These are phyloP conservation scores for Tachuris rubrigastra DNA, from an alignment of 2,113 vertebrate genomes.

Conservation along the genomic window DNA sequence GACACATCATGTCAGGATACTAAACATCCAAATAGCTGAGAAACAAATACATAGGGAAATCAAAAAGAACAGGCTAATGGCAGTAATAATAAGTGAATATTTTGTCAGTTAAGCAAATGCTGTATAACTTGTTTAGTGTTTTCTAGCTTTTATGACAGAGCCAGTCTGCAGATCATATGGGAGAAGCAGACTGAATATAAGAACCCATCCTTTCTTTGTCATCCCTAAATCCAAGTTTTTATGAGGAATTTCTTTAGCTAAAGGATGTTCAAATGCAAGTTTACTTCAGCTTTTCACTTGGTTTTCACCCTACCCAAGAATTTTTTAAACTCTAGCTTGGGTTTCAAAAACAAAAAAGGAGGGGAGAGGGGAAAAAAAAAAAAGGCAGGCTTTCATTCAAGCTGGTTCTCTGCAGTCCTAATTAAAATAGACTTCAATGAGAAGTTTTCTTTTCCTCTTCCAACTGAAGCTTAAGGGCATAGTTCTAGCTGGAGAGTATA, in stretches of 20 bases:
- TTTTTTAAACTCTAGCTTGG: constrained; percentile 48
- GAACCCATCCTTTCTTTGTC: constrained; percentile 62
- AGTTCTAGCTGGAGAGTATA: constrained; percentile 68
- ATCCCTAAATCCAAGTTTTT: constrained; percentile 53
- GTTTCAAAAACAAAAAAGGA: constrained; percentile 6
- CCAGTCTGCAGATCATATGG: constrained; percentile 70
- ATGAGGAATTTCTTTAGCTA: constrained; percentile 25
- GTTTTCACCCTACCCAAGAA: constrained; percentile 34
- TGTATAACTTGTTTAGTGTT: constrained; percentile 66
- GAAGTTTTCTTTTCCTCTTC: constrained; percentile 69
- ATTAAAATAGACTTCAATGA: constrained; percentile 76
- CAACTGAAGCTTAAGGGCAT: constrained; percentile 70
- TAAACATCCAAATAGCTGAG: constrained; percentile 46
- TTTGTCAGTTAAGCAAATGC: constrained; percentile 65
- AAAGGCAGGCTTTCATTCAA: constrained; percentile 4
- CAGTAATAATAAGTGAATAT: constrained; percentile 68
- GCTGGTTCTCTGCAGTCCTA: constrained; percentile 69
- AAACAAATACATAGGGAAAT: constrained; percentile 65
- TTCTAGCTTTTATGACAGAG: constrained; percentile 65
- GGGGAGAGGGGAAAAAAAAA: not conserved
- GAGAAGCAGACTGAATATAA: constrained; percentile 70
- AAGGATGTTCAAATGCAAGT: constrained; percentile 40
- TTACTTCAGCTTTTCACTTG: constrained; percentile 23
- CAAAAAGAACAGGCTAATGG: constrained; percentile 63
- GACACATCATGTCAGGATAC: constrained; percentile 44